phyloP scores from a whole-genome alignment of 2,113 vertebrate genomes.

The Austrofundulus limnaeus region DNA sequence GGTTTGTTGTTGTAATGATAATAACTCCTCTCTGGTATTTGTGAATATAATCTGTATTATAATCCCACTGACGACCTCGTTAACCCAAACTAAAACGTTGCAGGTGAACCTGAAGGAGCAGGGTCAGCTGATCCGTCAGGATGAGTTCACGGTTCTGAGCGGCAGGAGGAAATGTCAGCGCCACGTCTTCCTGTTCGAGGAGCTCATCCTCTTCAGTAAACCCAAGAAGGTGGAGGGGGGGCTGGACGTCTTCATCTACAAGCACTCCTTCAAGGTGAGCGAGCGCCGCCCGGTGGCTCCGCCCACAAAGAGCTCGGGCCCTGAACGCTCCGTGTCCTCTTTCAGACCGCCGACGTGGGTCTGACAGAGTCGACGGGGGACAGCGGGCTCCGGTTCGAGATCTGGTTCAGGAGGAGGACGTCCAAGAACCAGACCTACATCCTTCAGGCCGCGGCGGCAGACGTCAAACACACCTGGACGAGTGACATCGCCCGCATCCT shows the following conservation, averaged over 20 bases:
- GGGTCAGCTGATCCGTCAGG: conserved; percentile 83
- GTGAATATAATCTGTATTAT: too few relatives aligned
- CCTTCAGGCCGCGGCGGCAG: conserved; percentile 76
- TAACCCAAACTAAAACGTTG: too few relatives aligned
- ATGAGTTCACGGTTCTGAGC: conserved; percentile 81
- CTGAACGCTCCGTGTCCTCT: background rate
- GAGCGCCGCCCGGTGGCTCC: accelerated
- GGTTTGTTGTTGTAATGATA: too few relatives aligned
- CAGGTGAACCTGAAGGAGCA: conserved; percentile 88
- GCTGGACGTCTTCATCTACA: conserved; percentile 83
- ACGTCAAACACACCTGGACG: conserved; percentile 87
- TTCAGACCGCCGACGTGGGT: conserved; percentile 82
- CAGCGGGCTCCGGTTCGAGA: conserved; percentile 82
- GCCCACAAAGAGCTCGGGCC: background rate
- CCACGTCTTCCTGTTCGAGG: conserved; percentile 85
- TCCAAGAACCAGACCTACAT: conserved; percentile 84
- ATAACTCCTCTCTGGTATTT: too few relatives aligned
- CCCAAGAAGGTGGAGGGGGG: conserved; percentile 82
- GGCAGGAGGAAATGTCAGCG: conserved; percentile 82
- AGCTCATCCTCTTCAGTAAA: conserved; percentile 86
- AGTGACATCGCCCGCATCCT: conserved; percentile 87
- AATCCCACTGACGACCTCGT: conserved; percentile 2
- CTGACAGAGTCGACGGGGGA: conserved; percentile 83
- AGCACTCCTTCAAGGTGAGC: conserved; percentile 84
- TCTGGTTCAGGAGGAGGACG: conserved; percentile 85